Conservation (phyloP, 2,113 vertebrate genomes). For the Onychostruthus taczanowskii region DNA sequence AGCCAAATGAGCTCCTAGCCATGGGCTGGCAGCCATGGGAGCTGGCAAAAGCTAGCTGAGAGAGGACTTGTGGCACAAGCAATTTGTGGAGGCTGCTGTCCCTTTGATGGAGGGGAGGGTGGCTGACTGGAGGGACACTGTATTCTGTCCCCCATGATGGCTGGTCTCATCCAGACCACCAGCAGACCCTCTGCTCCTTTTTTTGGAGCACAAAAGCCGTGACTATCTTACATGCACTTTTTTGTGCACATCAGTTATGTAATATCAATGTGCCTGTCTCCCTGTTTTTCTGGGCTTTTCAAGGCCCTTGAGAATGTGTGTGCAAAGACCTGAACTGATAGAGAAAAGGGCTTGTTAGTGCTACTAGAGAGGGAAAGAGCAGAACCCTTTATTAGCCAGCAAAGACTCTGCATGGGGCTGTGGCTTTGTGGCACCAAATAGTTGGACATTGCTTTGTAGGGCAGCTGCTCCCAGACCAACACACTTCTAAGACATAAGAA, state of each 20-base stretch:
- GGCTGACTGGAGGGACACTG: background rate
- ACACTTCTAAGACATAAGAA: background rate
- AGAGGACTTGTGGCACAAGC: background rate
- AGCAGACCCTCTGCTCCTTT: background rate
- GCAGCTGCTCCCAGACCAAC: background rate
- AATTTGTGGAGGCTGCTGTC: background rate
- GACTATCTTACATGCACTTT: fast-evolving
- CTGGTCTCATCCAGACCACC: background rate
- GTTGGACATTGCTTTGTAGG: background rate
- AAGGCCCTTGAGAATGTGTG: background rate
- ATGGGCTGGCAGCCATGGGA: background rate
- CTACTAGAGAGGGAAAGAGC: background rate
- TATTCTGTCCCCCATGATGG: background rate
- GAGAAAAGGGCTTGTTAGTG: background rate
- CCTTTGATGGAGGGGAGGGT: background rate
- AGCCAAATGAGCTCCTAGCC: background rate
- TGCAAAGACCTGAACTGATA: background rate
- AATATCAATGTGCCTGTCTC: background rate
- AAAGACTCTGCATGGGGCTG: background rate
- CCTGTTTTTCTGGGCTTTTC: background rate
- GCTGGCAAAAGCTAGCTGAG: background rate
- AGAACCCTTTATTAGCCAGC: background rate
- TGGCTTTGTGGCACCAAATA: background rate
- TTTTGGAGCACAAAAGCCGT: background rate
- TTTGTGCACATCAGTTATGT: background rate